Evolutionary conservation across 2,797 vertebrate genomes (phyloP), one percentile per base, ranked within the genome.

Genomic region (Acanthurus lineatus): DNA sequence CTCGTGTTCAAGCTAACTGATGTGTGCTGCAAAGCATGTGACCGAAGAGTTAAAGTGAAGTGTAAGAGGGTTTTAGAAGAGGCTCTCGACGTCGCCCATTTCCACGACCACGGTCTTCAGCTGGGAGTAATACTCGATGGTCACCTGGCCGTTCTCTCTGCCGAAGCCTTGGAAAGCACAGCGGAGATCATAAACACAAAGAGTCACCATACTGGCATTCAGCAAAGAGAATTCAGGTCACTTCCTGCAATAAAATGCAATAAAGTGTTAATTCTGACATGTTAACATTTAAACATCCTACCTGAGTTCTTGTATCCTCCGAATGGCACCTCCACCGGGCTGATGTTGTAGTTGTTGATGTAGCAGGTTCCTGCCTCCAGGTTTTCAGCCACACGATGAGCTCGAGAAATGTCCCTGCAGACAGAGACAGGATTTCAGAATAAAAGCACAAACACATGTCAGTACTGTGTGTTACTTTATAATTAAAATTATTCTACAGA

Each of bases 301-400:
- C 98, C 98, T 90, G 98, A 99, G 88, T 90, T 96, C 90, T 99
- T 99, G 88, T 97, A 99, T 6, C 98, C 98, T 42, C 98, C 98
- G 0, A 99, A 99, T 0, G 98, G 98, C 83, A 99, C 6, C 76
- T 99, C 97, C 85, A 99, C 87, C 0, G 97, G 96, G 78, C 88
- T 96, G 81, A 94, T n/a, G 0, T 99, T 99, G 92, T 99, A 99
- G 94, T 99, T 99, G 92, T 99, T 99, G 71, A 99, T 96, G 92
- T 95, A 99, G 91, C 97, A 99, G 38, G 96, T 96, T 10, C 98
- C 98, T 0, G 96, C 97, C 87, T 99, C 95, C n/a, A 99, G 91
- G 66, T 93, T 96, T 16, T 89, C 97, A 12, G 93, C 97, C 77
- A 99, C 94, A 7, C 98, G 95, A 83, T 99, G 98, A 35, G 98